These are phyloP conservation scores for Takifugu rubripes DNA, from an alignment of 2,797 vertebrate genomes.

Conservation along the genomic window DNA sequence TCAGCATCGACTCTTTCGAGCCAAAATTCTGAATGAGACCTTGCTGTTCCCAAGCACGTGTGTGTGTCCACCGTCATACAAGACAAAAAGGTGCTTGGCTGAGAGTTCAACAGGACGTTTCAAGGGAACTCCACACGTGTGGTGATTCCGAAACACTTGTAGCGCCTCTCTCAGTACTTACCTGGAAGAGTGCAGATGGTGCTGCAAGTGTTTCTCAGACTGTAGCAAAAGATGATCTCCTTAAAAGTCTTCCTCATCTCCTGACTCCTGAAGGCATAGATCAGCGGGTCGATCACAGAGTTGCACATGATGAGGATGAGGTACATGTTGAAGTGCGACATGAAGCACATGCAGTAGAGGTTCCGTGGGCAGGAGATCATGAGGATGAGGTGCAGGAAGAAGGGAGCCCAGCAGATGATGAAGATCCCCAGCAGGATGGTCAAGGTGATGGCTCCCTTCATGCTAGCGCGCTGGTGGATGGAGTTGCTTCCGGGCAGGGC, in stretches of 20 bases:
- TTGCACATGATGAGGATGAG: constrained; percentile 98
- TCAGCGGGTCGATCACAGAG: constrained; percentile 92
- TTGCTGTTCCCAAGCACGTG: too few species aligned
- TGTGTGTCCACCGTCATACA: neutral
- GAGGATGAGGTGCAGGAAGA: constrained; percentile 94
- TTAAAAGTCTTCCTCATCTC: constrained; percentile 97
- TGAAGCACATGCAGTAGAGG: constrained; percentile 93
- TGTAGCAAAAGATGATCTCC: constrained; percentile 90
- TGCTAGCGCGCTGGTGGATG: constrained; percentile 87
- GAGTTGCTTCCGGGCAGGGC: constrained; percentile 83
- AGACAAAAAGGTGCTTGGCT: neutral
- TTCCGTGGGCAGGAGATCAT: constrained; percentile 95
- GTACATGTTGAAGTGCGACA: constrained; percentile 98
- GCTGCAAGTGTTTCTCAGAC: constrained; percentile 76
- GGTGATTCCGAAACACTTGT: too few species aligned
- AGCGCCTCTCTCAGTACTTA: constrained; percentile 73
- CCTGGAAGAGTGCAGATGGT: constrained; percentile 77
- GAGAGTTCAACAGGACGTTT: too few species aligned
- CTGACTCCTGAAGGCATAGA: constrained; percentile 96
- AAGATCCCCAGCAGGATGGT: constrained; percentile 95
- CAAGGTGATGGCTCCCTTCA: constrained; percentile 93
- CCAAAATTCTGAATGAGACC: too few species aligned
- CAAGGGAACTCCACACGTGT: too few species aligned
- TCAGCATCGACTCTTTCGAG: too few species aligned
- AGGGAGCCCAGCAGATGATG: constrained; percentile 94